phyloP scores from a whole-genome alignment of 2,113 vertebrate genomes.

The Antennarius striatus region DNA sequence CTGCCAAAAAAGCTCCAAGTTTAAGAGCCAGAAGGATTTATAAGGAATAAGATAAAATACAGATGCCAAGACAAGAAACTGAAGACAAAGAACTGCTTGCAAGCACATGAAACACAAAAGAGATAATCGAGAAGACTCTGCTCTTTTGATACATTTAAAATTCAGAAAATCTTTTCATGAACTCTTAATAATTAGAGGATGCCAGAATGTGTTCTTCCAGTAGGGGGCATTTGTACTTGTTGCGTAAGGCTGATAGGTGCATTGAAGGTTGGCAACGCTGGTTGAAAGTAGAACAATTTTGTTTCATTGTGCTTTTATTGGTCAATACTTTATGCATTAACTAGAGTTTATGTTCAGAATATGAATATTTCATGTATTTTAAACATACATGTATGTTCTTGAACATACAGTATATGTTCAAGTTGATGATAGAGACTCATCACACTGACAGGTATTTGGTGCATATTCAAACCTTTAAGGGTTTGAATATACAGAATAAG shows the following conservation, averaged over 20 bases:
- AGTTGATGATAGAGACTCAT: too few relatives aligned
- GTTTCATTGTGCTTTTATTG: background rate
- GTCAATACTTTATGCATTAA: background rate
- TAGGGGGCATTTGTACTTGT: slow-evolving; percentile 49
- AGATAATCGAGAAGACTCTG: slow-evolving; percentile 13
- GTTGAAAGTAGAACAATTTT: background rate
- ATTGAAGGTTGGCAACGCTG: slow-evolving; percentile 1
- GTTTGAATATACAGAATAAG: background rate
- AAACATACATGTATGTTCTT: too few relatives aligned
- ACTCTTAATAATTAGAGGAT: slow-evolving; percentile 12
- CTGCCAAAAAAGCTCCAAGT: too few relatives aligned
- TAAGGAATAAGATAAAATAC: slow-evolving; percentile 17
- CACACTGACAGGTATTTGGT: too few relatives aligned
- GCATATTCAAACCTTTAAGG: too few relatives aligned
- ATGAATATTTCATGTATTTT: background rate
- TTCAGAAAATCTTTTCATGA: slow-evolving; percentile 37
- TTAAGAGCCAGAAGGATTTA: slow-evolving; percentile 7
- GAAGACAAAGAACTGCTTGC: slow-evolving; percentile 9
- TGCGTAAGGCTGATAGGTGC: slow-evolving; percentile 25
- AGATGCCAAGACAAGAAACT: slow-evolving; percentile 1
- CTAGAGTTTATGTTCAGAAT: background rate
- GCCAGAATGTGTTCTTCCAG: slow-evolving; percentile 26
- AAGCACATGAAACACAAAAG: background rate
- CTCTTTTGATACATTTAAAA: slow-evolving; percentile 33
- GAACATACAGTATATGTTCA: too few relatives aligned